These are phyloP conservation scores for Ophioderma brevispina DNA, from an alignment of 35 echinoderm and acorn worm genomes.

Conservation along the genomic window DNA sequence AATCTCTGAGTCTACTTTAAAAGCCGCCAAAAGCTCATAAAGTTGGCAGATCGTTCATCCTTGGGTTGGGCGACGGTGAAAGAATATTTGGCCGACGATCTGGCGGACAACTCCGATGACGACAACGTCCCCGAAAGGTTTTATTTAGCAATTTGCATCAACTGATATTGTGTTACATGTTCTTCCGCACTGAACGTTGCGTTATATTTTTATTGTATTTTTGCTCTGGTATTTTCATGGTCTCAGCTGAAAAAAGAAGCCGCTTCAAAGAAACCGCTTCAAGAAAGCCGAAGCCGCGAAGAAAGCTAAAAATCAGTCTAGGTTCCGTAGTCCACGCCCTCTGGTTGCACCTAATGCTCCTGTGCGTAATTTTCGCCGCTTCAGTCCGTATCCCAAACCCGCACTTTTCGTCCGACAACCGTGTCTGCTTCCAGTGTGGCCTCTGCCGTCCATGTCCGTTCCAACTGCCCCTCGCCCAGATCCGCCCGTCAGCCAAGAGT, in stretches of 20 bases:
- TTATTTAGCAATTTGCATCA: no score
- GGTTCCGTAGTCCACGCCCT: not conserved
- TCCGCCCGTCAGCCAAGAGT: not conserved
- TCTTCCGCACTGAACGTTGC: no score
- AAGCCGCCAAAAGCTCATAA: no score
- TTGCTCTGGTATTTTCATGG: no score
- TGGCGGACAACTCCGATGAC: no score
- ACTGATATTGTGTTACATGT: no score
- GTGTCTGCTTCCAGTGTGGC: slow-evolving; percentile 46
- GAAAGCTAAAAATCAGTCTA: not conserved
- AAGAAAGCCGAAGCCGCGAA: not conserved
- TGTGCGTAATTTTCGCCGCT: slow-evolving; percentile 13
- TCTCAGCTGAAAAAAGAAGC: not conserved
- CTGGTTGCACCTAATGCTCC: not conserved
- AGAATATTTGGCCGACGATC: no score
- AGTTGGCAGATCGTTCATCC: no score
- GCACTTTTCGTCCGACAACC: not conserved
- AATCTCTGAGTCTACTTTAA: no score
- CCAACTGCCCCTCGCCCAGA: slow-evolving; percentile 32
- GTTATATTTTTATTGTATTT: no score
- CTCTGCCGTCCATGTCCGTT: slow-evolving; percentile 24
- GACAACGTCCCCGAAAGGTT: no score
- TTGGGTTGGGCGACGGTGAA: no score
- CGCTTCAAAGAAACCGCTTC: not conserved
- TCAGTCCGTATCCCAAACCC: not conserved